Base-by-base conservation (phyloP, 2,888 invertebrate species). In the Protonemura montana region DNA sequence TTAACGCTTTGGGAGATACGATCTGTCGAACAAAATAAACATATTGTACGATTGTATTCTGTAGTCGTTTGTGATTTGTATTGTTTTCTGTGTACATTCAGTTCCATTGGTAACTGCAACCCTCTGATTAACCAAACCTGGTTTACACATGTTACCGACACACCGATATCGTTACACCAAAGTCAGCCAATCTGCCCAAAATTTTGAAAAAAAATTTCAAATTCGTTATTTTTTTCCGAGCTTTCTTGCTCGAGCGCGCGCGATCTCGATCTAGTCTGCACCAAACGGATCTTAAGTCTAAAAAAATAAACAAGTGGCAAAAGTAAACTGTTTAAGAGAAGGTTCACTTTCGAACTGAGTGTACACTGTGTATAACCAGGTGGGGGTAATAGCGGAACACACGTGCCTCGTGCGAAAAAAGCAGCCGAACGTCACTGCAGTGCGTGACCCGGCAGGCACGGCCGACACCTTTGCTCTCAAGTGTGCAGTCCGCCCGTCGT, bases 361-460 rank as follows among this genome's bases (percentile, higher is more conserved):
- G 88, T 88, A 88, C 88, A 88, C 88, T 42, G 88, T 88, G 88
- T 88, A 88, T 86, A 88, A 88, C 88, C 88, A 88, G 88, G 88
- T 87, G 87, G 82, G 83, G 87, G 86, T 83, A 78, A 83, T 76
- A 86, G 88, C 86, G 86, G 88, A 91, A 90, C 90, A 93, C 92
- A 93, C 93, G 93, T 93, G 93, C 91, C 91, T 90, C 91, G 90
- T 90, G 59, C 21, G 59, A 10, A 59, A 59, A 59, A 21, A 59
- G 59, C 59, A 21, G 86, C 28, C 86, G 90, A 94, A 94, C 94
- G 94, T 94, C 94, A 94, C 94, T 92, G 91, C 92, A 93, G 93
- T 94, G 94, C 94, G 94, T 95, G 94, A 93, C 94, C 94, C 92
- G 93, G 92, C 92, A 78, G 78, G 91, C 93, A 92, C 93, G 93